phyloP scores from a whole-genome alignment of 1,140 invertebrate genomes.

The Drosophila carrolli region DNA sequence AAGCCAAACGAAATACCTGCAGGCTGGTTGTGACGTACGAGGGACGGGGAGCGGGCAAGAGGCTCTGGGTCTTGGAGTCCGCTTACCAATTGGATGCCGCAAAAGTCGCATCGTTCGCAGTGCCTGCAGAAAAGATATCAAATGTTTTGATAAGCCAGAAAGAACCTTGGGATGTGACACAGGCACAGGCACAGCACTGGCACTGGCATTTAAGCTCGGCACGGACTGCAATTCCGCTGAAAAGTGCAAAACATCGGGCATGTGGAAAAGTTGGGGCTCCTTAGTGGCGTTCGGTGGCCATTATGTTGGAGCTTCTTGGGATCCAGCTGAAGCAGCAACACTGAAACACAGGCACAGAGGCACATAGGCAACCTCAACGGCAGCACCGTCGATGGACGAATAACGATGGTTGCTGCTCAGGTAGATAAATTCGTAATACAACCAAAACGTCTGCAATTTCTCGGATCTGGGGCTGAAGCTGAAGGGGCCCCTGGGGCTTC shows the following conservation, averaged over 20 bases:
- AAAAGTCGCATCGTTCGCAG: slow-evolving; percentile 48
- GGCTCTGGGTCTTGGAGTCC: slow-evolving; percentile 32
- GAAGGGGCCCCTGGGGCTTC: slow-evolving; percentile 1
- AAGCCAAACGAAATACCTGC: slow-evolving; percentile 54
- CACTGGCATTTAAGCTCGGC: slow-evolving; percentile 11
- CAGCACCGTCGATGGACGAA: slow-evolving; percentile 68
- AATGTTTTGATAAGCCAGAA: slow-evolving; percentile 74
- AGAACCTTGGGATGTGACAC: slow-evolving; percentile 55
- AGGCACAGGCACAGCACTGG: slow-evolving; percentile 11
- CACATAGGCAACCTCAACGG: slow-evolving; percentile 28
- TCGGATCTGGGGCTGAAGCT: slow-evolving; percentile 30
- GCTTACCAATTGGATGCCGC: slow-evolving; percentile 77
- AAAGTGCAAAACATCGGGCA: slow-evolving; percentile 64
- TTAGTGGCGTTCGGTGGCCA: slow-evolving; percentile 71
- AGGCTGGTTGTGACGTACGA: not conserved
- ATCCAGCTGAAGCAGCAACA: slow-evolving; percentile 37
- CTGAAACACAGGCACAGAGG: slow-evolving; percentile 4
- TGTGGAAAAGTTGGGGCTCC: slow-evolving; percentile 24
- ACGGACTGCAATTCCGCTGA: slow-evolving; percentile 52
- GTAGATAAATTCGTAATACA: slow-evolving; percentile 81
- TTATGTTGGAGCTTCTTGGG: slow-evolving; percentile 67
- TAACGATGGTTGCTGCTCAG: slow-evolving; percentile 80
- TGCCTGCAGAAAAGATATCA: slow-evolving; percentile 66
- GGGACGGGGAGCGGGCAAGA: not conserved
- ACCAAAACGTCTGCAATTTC: slow-evolving; percentile 54